Base-by-base conservation (phyloP, 2,888 invertebrate genomes). In the Nymphalis urticae region DNA sequence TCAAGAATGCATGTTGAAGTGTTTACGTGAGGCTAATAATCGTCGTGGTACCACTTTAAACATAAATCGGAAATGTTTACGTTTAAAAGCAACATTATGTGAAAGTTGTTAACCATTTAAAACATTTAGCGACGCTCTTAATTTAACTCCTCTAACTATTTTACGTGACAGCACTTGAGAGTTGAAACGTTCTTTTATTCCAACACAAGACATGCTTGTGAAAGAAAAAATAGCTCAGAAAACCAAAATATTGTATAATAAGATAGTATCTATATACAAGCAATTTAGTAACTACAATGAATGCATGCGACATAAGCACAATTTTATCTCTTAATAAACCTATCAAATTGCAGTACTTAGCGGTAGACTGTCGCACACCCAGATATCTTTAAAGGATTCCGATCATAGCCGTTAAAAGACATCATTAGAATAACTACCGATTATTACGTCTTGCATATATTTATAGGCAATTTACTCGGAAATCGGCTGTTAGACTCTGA, bases 31-130 rank as follows among this genome's bases (percentile, higher is more conserved):
- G 16, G 48, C 66, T 63, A 66, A 66, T 69, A 48, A n/a, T 60
- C 53, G 24, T 1, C 8, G 51, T 63, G 58, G 48, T 48, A 53
- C 63, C 66, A 66, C 64, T 70, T 53, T 47, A 19, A 66, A 68
- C 72, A 65, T 59, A 64, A 71, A 67, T 69, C 69, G 66, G 64
- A 67, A 71, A 66, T 71, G 68, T 69, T 63, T 64, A 60, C 53
- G 51, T 60, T 62, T 64, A 64, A 69, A 71, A 72, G 66, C 66
- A 62, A 64, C 54, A 64, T 70, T 56, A 66, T 68, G 70, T 72
- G 75, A 75, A 73, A 75, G 73, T 66, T 70, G 72, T 68, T 64
- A 66, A 69, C 69, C 73, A 71, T 62, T 72, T 65, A 53, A 66
- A 64, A 64, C 66, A 59, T 72, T 71, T 56, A 71, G 64, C 64